Conservation (phyloP, 2,113 vertebrate species). For the Phodopus roborovskii region DNA sequence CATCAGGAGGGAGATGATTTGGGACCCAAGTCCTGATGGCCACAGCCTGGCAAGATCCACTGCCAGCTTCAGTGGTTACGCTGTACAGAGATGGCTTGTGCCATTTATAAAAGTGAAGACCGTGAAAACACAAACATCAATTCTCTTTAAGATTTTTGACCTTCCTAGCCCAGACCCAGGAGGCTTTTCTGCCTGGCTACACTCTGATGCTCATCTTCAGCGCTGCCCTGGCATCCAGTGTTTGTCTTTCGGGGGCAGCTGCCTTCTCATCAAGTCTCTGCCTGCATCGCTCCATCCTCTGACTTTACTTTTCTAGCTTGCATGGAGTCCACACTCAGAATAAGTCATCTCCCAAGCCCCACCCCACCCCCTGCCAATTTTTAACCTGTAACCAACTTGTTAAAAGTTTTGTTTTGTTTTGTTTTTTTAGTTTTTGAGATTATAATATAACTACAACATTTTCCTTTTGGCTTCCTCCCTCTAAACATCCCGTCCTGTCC, state of each 20-base stretch:
- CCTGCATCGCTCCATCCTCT: background rate
- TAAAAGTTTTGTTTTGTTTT: background rate
- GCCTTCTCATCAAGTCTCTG: background rate
- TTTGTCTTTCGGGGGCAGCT: background rate
- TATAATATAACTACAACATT: background rate
- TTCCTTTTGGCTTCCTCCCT: background rate
- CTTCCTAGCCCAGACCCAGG: background rate
- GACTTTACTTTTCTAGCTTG: background rate
- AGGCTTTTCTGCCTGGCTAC: background rate
- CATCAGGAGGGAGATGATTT: background rate
- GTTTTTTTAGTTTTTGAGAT: background rate
- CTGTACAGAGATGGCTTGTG: background rate
- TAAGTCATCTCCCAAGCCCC: background rate
- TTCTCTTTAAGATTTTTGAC: slow-evolving; percentile 37
- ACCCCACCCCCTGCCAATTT: background rate
- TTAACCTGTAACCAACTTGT: background rate
- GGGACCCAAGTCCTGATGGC: background rate
- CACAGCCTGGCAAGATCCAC: background rate
- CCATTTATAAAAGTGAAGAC: slow-evolving; percentile 4
- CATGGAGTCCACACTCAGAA: background rate
- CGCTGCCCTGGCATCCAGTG: background rate
- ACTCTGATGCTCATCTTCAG: background rate
- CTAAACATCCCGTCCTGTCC: background rate
- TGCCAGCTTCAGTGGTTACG: background rate
- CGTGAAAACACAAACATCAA: background rate